Percentiles rank a stretch among this genome's conserved stretches.
Conservation (phyloP, 2,888 invertebrate species). For the Drosophila paranaensis region DNA sequence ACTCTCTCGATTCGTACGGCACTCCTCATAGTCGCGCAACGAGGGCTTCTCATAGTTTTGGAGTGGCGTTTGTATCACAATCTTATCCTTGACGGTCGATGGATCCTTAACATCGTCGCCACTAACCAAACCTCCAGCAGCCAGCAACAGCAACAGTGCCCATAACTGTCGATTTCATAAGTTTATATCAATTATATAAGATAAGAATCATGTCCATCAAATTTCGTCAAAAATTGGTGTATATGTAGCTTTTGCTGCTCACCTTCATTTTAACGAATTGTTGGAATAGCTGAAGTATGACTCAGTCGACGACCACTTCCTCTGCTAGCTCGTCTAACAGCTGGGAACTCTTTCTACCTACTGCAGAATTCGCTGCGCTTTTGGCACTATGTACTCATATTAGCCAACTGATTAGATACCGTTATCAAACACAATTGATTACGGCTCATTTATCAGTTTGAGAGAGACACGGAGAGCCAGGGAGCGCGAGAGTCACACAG, state of each 20-base stretch:
- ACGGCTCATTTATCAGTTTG: constrained; percentile 11
- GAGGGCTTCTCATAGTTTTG: constrained; percentile 79
- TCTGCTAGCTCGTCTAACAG: neutral
- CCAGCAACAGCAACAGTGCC: constrained; percentile 22
- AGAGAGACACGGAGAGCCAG: neutral
- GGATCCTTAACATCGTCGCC: neutral
- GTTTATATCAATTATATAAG: constrained; percentile 22
- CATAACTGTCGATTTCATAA: constrained; percentile 1
- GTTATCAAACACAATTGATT: constrained; percentile 52
- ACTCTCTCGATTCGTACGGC: constrained; percentile 61
- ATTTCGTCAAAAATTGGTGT: neutral
- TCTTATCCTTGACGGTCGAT: constrained; percentile 42
- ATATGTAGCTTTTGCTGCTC: constrained; percentile 3
- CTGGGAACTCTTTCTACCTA: constrained; percentile 18
- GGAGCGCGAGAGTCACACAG: neutral
- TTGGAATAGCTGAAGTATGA: neutral
- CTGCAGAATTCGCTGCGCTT: constrained; percentile 21
- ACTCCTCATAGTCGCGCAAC: constrained; percentile 74
- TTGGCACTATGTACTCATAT: neutral
- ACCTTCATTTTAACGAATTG: constrained; percentile 42
- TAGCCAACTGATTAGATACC: constrained; percentile 49
- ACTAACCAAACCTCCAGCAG: constrained; percentile 16
- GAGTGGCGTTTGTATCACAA: constrained; percentile 76
- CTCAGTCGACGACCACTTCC: neutral
- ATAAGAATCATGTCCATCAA: constrained; percentile 12